A percentile compares a stretch with the other conserved stretches of the same genome.
Evolutionary conservation across 2,113 vertebrate genomes (phyloP).

Genomic region (Myiopsitta monachus): DNA sequence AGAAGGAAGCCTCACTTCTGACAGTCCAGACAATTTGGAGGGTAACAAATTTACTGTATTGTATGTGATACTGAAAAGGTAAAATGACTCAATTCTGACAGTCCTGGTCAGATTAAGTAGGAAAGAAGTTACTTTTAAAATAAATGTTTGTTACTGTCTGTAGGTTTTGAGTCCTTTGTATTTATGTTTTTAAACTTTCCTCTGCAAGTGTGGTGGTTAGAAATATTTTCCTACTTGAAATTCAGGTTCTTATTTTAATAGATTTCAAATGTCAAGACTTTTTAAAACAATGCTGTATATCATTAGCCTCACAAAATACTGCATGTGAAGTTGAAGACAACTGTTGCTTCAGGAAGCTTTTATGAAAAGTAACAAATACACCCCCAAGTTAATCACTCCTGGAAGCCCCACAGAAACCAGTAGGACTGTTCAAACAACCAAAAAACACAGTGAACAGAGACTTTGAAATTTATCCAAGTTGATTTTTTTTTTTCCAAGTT

Average conservation of each 20-base stretch:
- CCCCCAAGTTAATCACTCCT: not conserved
- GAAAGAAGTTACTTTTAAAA: not conserved
- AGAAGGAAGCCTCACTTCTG: constrained; percentile 19
- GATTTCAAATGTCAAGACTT: not conserved
- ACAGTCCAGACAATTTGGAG: constrained; percentile 32
- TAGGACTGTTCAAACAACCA: not conserved
- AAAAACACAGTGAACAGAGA: not conserved
- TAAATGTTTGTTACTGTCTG: not conserved
- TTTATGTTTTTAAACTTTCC: not conserved
- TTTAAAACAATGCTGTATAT: not conserved
- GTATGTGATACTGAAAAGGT: not conserved
- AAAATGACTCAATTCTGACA: not conserved
- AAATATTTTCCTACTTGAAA: not conserved
- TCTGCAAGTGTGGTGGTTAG: not conserved
- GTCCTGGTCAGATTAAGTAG: not conserved
- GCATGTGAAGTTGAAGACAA: not conserved
- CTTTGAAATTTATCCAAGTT: not conserved
- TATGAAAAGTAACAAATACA: not conserved
- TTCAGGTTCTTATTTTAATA: not conserved
- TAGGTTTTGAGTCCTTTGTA: not conserved
- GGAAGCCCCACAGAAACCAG: not conserved
- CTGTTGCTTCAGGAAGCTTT: not conserved
- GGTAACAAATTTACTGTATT: constrained; percentile 54
- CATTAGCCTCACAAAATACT: not conserved
- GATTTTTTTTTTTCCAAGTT: not conserved